Conservation (phyloP, 2,113 vertebrate species). For the Jaculus jaculus region DNA sequence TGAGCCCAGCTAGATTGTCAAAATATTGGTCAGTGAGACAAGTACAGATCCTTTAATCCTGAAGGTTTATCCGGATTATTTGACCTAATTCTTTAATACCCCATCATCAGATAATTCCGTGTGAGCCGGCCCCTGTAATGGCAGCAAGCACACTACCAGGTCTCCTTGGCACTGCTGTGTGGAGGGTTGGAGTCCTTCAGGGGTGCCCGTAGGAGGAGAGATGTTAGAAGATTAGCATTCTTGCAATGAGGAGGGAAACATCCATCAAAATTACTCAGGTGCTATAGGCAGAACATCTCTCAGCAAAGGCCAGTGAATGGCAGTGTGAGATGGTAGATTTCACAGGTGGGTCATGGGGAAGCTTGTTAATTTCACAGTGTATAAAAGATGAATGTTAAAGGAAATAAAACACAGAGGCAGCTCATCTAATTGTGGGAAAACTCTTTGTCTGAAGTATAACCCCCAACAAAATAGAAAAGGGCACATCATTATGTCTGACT, state of each 20-base stretch:
- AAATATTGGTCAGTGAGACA: slow-evolving; percentile 71
- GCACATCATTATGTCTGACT: neutral
- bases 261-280: slow-evolving; percentile 23
- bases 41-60: slow-evolving; percentile 73
- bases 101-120: slow-evolving; percentile 72
- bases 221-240: slow-evolving; percentile 62
- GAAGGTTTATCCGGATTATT: slow-evolving; percentile 78
- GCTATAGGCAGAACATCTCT: slow-evolving; percentile 40
- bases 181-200: slow-evolving; percentile 47
- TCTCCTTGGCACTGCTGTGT: slow-evolving; percentile 23
- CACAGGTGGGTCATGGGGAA: slow-evolving; percentile 63
- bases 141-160: slow-evolving; percentile 47
- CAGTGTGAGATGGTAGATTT: slow-evolving; percentile 45
- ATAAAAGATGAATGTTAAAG: slow-evolving; percentile 66
- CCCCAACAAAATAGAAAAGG: neutral
- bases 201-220: slow-evolving; percentile 19
- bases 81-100: slow-evolving; percentile 80
- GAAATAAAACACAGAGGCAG: slow-evolving; percentile 55
- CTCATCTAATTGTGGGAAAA: slow-evolving; percentile 40
- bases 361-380: slow-evolving; percentile 68
- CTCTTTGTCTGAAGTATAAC: slow-evolving; percentile 9
- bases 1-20: slow-evolving; percentile 61
- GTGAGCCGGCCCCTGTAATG: slow-evolving; percentile 35
- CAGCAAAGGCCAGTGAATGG: slow-evolving; percentile 7
- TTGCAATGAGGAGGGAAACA: slow-evolving; percentile 61